Evolutionary conservation across 2,888 invertebrate genomes (phyloP), one percentile per base, ranked within the genome.

Genomic region (Stenolophus ochropezus): DNA sequence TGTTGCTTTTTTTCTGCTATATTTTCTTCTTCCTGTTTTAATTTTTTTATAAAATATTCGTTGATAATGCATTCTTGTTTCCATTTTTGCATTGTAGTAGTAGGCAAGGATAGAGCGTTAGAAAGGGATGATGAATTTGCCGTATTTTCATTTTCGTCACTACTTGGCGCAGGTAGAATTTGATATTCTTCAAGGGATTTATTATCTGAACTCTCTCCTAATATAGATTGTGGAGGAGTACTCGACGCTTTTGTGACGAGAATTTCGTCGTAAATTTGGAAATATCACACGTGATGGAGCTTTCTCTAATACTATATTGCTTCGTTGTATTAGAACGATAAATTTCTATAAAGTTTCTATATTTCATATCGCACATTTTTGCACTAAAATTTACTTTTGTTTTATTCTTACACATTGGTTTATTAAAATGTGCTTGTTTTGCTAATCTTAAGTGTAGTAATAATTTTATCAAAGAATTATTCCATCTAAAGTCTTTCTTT

Each of bases 271-370:
- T 18, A 21, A 14, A 14, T 23, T 21, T 65, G 1, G 5, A 65
- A 65, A 65, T 65, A 65, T 65, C 65, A 16, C 65, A 65, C 20
- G 20, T 65, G 25, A 65, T 65, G 21, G 23, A 18, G 21, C 25
- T 23, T 65, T 65, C 65, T 21, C 65, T 21, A 4, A 11, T 14
- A 20, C 21, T 23, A 23, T 0, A 21, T 65, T 65, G 3, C 8
- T 65, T 65, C 23, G n/a, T 65, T 23, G n/a, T 4, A 65, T 21
- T 65, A 20, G 65, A 21, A 20, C 65, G 20, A 65, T 4, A 65
- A 14, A 21, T 65, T 18, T 6, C 23, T 21, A 65, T 8, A 8
- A 65, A 65, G 20, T 4, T 65, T 5, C 65, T 1, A 23, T 65
- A 65, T 65, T 65, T 65, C 8, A 23, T 21, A 65, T 65, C 65